phyloP scores from a whole-genome alignment of 2,797 vertebrate genomes.

The Pogoniulus pusillus region DNA sequence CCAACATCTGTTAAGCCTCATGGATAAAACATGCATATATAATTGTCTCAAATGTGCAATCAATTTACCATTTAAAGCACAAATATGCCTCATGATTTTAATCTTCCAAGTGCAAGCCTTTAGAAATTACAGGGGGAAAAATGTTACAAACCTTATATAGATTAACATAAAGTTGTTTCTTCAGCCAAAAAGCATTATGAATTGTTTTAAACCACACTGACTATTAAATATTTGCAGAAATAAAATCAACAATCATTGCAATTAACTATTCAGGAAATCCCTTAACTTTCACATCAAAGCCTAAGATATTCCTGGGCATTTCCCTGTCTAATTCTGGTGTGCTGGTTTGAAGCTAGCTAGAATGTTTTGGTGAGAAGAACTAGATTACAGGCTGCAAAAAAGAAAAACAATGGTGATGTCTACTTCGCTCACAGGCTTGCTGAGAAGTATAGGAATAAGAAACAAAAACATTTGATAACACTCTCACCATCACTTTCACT shows the following conservation, averaged over 20 bases:
- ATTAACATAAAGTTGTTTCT: not conserved
- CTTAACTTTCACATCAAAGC: not conserved
- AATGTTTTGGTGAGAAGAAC: too few relatives aligned
- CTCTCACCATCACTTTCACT: too few relatives aligned
- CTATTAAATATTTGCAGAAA: too few relatives aligned
- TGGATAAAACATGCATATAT: not conserved
- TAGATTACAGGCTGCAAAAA: too few relatives aligned
- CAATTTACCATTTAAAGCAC: not conserved
- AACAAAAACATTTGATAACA: too few relatives aligned
- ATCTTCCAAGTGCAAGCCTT: not conserved
- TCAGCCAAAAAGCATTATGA: not conserved
- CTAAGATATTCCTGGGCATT: not conserved
- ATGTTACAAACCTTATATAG: accelerated
- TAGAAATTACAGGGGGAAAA: accelerated
- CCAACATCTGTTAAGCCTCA: not conserved
- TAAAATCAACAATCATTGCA: too few relatives aligned
- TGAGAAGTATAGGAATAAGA: too few relatives aligned
- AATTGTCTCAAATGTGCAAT: not conserved
- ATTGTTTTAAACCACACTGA: not conserved
- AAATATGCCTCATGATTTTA: not conserved
- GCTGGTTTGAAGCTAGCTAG: too few relatives aligned
- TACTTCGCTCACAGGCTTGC: too few relatives aligned
- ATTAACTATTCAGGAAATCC: not conserved
- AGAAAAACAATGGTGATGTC: too few relatives aligned
- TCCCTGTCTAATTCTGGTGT: too few relatives aligned